Base-by-base conservation (phyloP, 2,797 vertebrate genomes). In the Acrocephalus scirpaceus region DNA sequence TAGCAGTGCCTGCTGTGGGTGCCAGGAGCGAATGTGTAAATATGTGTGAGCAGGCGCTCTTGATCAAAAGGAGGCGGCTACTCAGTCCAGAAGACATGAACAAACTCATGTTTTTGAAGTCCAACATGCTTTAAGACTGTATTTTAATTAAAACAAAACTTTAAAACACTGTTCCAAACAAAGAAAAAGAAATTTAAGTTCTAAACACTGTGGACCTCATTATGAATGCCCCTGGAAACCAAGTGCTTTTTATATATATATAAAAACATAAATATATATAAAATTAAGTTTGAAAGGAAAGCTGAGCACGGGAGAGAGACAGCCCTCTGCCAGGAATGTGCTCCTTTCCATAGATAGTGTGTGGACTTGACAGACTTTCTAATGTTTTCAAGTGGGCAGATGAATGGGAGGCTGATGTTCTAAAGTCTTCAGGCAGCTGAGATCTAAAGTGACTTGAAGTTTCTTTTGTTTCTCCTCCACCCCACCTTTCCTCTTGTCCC, bases 101-200 rank as follows among this genome's bases (percentile, higher is more conserved):
- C 98, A 99, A 99, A 97, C 99, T 99, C 57, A 99, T 99, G 98
- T 99, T 99, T 97, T 98, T 99, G 97, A 99, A 99, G 97, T 99
- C 99, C 95, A 99, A 99, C 98, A 99, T 99, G 98, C 99, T 99
- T 98, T 99, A 98, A 98, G 98, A 97, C 97, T 95, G 69, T 36
- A 76, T 93, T 91, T 96, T 86, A 82, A 93, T 95, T 94, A 92
- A 94, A 96, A 95, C 47, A 92, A 71, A 92, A 92, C 92, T 94
- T 92, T 94, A 95, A 97, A 98, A 98, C 98, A 98, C 98, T 98
- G 98, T 98, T 97, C 96, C 98, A 98, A 98, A 98, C 97, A 96
- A 98, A 98, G 97, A 97, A 96, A 97, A 97, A 95, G 97, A 97
- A 97, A 97, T 97, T 98, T 97, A 97, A 98, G 97, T 98, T 98